A percentile compares a stretch with the other conserved stretches of the same genome.
phyloP scores from a whole-genome alignment of 2,797 vertebrate species.

The Sebastes vulpes region DNA sequence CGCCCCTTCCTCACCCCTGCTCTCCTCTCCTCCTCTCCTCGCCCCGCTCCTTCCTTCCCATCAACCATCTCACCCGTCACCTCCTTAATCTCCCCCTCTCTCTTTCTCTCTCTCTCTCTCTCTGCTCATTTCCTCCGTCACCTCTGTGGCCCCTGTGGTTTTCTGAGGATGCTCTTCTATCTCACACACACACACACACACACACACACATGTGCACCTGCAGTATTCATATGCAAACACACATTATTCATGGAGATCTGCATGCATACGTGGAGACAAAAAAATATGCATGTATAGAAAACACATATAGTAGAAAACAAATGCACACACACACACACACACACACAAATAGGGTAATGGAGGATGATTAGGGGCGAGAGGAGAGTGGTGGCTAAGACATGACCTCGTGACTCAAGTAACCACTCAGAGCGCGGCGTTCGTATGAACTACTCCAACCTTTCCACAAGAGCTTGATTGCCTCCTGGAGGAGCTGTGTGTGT shows the following conservation, averaged over 20 bases:
- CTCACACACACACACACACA: neutral
- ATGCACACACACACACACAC: neutral
- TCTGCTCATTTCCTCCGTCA: conserved; percentile 66
- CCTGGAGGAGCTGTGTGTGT: conserved; percentile 54
- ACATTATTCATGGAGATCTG: conserved; percentile 21
- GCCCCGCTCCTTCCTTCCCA: conserved; percentile 59
- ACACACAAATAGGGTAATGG: conserved; percentile 67
- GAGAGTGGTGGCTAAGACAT: conserved; percentile 71
- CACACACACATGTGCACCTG: conserved; percentile 4
- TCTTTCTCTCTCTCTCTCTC: conserved; percentile 35
- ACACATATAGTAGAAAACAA: neutral
- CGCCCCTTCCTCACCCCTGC: conserved; percentile 54
- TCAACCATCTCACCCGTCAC: conserved; percentile 69
- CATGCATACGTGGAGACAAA: neutral
- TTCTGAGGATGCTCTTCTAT: conserved; percentile 55
- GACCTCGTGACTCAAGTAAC: conserved; percentile 77
- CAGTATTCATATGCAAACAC: conserved; percentile 54
- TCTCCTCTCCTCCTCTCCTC: conserved; percentile 51
- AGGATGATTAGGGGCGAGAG: conserved; percentile 74
- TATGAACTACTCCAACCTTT: conserved; percentile 69
- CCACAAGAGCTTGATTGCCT: conserved; percentile 81
- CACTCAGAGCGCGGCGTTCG: conserved; percentile 55
- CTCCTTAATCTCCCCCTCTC: conserved; percentile 63
- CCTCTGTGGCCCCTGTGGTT: conserved; percentile 33
- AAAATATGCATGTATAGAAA: conserved; percentile 7